Conservation (phyloP, 2,888 invertebrate species). For the Melieria picta region DNA sequence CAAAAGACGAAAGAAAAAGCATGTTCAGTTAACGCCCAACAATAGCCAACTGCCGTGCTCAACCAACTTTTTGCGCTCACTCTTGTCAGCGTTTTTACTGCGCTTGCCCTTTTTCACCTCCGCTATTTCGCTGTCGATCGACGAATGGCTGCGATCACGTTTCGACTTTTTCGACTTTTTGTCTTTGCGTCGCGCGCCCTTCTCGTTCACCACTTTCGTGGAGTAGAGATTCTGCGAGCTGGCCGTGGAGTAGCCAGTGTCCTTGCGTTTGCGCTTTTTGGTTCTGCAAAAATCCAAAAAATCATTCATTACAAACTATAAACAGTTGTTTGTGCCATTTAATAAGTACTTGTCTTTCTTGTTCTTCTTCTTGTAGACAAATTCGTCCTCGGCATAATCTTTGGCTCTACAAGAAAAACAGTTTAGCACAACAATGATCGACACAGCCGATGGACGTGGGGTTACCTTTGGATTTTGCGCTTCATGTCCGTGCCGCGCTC, state of each 20-base stretch:
- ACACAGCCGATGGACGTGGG: background rate
- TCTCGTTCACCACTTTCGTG: conserved; percentile 55
- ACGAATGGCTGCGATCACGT: conserved; percentile 56
- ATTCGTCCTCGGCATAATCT: conserved; percentile 58
- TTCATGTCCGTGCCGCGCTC: conserved; percentile 59
- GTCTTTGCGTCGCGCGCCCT: conserved; percentile 58
- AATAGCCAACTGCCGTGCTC: conserved; percentile 4
- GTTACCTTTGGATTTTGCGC: conserved; percentile 58
- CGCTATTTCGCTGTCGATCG: conserved; percentile 55
- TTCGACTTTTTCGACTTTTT: conserved; percentile 61
- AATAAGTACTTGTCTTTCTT: conserved; percentile 56
- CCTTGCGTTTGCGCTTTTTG: conserved; percentile 67
- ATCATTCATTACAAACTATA: background rate
- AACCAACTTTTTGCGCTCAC: conserved; percentile 59
- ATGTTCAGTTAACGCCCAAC: conserved; percentile 33
- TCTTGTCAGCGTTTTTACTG: conserved; percentile 55
- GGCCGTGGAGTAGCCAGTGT: conserved; percentile 77
- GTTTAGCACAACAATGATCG: background rate
- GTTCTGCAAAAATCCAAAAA: conserved; percentile 41
- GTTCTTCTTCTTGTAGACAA: conserved; percentile 54
- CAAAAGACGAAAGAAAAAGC: conserved; percentile 27
- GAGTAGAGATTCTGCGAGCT: conserved; percentile 71
- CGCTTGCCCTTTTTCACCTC: conserved; percentile 56
- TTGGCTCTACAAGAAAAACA: conserved; percentile 49
- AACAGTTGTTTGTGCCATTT: background rate